Evolutionary conservation across 1,140 invertebrate species (phyloP).

Genomic region (Cataglyphis hispanica): DNA sequence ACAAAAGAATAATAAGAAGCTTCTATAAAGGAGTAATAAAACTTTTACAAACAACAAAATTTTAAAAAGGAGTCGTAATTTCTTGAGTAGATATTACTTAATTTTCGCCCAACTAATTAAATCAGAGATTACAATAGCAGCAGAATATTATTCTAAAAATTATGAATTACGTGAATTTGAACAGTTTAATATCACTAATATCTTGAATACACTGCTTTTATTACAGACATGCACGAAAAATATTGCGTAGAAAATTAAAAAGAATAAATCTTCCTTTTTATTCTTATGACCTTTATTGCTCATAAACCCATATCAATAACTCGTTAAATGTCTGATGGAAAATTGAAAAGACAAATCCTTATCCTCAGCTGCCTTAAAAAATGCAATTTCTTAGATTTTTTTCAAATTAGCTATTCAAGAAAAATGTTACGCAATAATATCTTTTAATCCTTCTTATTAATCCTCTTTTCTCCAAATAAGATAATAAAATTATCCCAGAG

Average conservation of each 20-base stretch:
- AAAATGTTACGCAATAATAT: constrained; percentile 47
- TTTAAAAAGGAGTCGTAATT: neutral
- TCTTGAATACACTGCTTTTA: neutral
- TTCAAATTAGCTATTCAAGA: constrained; percentile 14
- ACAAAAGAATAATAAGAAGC: neutral
- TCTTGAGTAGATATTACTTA: neutral
- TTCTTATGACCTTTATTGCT: constrained; percentile 34
- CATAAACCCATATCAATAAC: constrained; percentile 34
- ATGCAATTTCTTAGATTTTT: constrained; percentile 5
- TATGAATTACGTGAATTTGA: constrained; percentile 14
- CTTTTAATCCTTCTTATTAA: no score
- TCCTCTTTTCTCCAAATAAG: neutral
- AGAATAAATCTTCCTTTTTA: constrained; percentile 44
- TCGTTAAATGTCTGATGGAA: constrained; percentile 47
- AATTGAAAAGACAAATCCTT: constrained; percentile 28
- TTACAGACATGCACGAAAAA: neutral
- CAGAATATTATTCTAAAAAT: constrained; percentile 11
- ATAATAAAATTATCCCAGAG: constrained; percentile 12
- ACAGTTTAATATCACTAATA: constrained; percentile 2
- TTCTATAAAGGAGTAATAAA: no score
- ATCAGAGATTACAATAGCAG: neutral
- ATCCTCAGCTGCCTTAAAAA: neutral
- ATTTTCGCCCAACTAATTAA: neutral
- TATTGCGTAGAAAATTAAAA: constrained; percentile 47
- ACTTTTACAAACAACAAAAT: no score